These are phyloP conservation scores for Alectura lathami DNA, from an alignment of 2,113 vertebrate genomes.

Conservation along the genomic window DNA sequence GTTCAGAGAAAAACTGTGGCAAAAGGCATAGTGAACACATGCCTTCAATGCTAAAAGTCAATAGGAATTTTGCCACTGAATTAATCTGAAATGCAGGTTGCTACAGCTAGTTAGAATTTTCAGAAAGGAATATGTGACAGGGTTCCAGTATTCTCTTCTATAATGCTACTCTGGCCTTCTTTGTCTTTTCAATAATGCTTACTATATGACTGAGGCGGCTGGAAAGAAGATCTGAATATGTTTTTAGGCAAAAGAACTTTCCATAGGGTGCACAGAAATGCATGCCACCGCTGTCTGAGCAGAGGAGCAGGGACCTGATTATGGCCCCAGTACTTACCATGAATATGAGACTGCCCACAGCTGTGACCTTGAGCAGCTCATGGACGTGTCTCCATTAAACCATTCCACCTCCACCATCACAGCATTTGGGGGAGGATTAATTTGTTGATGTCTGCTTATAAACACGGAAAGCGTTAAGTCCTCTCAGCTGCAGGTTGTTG, in stretches of 20 bases:
- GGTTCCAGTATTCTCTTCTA: background rate
- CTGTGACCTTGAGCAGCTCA: background rate
- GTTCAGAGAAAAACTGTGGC: background rate
- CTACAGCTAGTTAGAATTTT: background rate
- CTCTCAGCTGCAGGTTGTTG: background rate
- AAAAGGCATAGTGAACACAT: background rate
- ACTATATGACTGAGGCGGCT: background rate
- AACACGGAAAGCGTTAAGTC: constrained; percentile 7
- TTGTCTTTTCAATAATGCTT: background rate
- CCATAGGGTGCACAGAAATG: background rate
- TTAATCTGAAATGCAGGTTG: background rate
- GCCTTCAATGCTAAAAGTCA: background rate
- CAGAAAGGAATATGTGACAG: background rate
- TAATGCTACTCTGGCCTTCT: background rate
- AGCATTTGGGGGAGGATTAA: background rate
- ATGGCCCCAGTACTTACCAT: background rate
- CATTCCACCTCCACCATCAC: background rate
- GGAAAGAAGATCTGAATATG: constrained; percentile 7
- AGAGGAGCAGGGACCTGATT: background rate
- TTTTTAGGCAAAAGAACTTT: constrained; percentile 7
- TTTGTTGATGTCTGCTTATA: background rate
- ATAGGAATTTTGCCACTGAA: background rate
- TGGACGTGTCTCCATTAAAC: background rate
- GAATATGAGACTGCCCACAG: rapidly evolving
- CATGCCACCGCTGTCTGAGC: background rate